Base-by-base conservation (phyloP, 2,113 vertebrate genomes). In the Heterotis niloticus region DNA sequence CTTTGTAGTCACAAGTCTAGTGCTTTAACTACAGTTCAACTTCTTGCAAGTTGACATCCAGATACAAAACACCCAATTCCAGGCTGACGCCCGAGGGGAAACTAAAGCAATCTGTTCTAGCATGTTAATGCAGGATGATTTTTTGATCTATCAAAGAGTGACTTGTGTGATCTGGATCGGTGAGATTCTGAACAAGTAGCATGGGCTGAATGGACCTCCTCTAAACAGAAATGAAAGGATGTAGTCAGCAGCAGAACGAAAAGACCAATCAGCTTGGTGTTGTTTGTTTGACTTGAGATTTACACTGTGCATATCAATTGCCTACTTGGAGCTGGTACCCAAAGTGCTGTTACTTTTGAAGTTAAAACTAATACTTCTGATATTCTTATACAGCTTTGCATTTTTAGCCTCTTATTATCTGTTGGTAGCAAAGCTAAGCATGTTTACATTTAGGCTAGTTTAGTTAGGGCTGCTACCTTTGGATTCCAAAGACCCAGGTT, bases 101-200 rank as follows among this genome's bases (percentile, higher is more conserved):
- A n/a, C n/a, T 71, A 44, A 71, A 71, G 29, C 9, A 1, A 44
- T 52, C 34, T 52, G 34, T 11, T 26, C 74, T 29, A 10, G 23
- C 52, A 13, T 5, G 14, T 64, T 98, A 90, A 97, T 98, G 91
- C 96, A 96, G 54, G 96, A 96, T 87, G 96, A 97, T 86, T 44
- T 44, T 44, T 44, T 44, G 98, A 98, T 88, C 94, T 98, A 86
- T 85, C 26, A 29, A 44, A 44, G 34, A 4, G 28, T 69, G 16
- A 66, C 52, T 7, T 62, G 16, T 9, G 65, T 60, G 12, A 10
- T 28, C 72, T 73, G 11, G 24, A 23, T 72, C n/a, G 54, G 60
- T 34, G 11, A 9, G 60, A 29, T 52, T 65, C 60, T 18, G 52
- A 52, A 74, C 76, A 67, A 78, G n/a, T 56, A 56, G 52, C 16